Evolutionary conservation across 2,113 vertebrate genomes (phyloP).

Genomic region (Sula dactylatra): DNA sequence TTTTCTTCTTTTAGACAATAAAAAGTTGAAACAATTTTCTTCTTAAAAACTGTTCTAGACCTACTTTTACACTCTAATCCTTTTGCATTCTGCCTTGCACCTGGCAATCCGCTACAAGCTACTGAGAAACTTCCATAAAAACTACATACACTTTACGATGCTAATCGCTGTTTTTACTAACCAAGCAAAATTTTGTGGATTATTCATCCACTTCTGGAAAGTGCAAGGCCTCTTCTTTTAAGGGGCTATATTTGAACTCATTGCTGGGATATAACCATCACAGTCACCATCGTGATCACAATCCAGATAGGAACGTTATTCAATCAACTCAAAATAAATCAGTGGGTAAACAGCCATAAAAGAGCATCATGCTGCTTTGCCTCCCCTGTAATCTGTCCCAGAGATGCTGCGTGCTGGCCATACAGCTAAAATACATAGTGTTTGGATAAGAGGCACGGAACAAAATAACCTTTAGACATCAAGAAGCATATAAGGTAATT

Average conservation of each 20-base stretch:
- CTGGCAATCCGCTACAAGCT: not conserved
- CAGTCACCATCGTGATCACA: not conserved
- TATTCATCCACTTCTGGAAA: not conserved
- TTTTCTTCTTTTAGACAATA: constrained; percentile 39
- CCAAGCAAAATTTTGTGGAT: not conserved
- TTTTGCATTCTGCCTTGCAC: constrained; percentile 10
- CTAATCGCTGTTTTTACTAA: not conserved
- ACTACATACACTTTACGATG: not conserved
- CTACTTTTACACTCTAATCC: not conserved
- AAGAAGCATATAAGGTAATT: not conserved
- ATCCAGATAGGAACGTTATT: not conserved
- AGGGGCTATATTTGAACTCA: not conserved
- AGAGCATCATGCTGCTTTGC: not conserved
- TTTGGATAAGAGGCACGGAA: not conserved
- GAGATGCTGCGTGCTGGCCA: not conserved
- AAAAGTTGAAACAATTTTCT: not conserved
- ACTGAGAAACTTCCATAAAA: not conserved
- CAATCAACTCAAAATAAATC: constrained; percentile 11
- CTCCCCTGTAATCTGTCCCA: not conserved
- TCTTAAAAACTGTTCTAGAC: not conserved
- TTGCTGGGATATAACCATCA: not conserved
- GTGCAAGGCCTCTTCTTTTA: not conserved
- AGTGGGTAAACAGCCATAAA: not conserved
- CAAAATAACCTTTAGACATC: not conserved
- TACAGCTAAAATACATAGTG: not conserved